These are phyloP conservation scores for Drosophila lacicola DNA, from an alignment of 2,888 invertebrate species.

Conservation along the genomic window DNA sequence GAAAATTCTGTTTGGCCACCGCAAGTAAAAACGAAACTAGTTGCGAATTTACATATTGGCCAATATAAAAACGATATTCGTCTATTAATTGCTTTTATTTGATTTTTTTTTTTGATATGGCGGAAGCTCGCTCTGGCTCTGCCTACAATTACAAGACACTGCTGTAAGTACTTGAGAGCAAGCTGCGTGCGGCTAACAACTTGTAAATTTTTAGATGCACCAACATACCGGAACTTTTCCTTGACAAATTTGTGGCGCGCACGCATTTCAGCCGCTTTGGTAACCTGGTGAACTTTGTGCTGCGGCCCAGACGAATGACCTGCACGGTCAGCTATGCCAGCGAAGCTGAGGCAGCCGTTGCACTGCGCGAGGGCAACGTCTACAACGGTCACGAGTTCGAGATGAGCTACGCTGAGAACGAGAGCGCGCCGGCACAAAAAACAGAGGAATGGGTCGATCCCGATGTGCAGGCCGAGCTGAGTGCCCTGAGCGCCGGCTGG, in stretches of 20 bases:
- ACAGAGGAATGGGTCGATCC: conserved; percentile 86
- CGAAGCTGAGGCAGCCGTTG: conserved; percentile 87
- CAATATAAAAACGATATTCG: neutral
- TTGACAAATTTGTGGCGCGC: conserved; percentile 88
- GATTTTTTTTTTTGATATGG: conserved; percentile 27
- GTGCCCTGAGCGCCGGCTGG: conserved; percentile 86
- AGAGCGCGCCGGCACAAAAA: conserved; percentile 83
- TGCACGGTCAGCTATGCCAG: conserved; percentile 90
- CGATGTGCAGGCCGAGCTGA: conserved; percentile 89
- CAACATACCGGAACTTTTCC: conserved; percentile 88
- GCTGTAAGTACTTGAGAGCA: conserved; percentile 45
- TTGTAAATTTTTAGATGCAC: conserved; percentile 84
- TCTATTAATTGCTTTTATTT: neutral
- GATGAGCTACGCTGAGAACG: conserved; percentile 86
- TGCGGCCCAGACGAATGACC: conserved; percentile 88
- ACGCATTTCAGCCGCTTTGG: conserved; percentile 91
- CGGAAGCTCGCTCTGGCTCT: conserved; percentile 27
- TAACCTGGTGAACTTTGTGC: conserved; percentile 88
- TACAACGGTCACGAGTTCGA: conserved; percentile 88
- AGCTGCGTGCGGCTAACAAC: neutral
- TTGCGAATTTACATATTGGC: neutral
- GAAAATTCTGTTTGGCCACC: neutral
- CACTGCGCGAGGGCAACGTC: conserved; percentile 87
- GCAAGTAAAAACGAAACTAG: neutral
- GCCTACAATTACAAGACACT: conserved; percentile 59